phyloP scores from a whole-genome alignment of 2,797 vertebrate genomes.

The Cichlasoma orientale region DNA sequence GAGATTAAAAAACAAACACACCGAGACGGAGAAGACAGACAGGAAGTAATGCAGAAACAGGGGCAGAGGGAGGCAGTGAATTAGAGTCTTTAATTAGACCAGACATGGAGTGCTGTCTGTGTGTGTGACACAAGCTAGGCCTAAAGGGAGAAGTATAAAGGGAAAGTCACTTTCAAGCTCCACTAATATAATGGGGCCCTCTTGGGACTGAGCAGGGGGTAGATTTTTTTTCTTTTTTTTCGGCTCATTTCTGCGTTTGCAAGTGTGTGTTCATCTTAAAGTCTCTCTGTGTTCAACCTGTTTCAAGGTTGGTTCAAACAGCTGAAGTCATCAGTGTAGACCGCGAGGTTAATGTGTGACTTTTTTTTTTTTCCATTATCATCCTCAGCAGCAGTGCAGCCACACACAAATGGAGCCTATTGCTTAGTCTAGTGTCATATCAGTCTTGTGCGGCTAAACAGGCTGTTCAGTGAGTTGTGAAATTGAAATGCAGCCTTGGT shows the following conservation, averaged over 20 bases:
- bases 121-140: conserved; percentile 54
- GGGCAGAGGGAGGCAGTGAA: conserved; percentile 47
- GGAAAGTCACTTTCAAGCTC: conserved; percentile 80
- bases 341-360: conserved; percentile 37
- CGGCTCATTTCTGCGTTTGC: conserved; percentile 11
- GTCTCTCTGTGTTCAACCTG: conserved; percentile 25
- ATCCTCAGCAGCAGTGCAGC: conserved; percentile 16
- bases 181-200: conserved; percentile 65
- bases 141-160: conserved; percentile 54
- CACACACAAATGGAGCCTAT: conserved; percentile 38
- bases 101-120: conserved; percentile 51
- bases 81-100: conserved; percentile 71
- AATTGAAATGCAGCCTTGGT: conserved; percentile 84
- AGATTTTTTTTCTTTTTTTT: conserved; percentile 13
- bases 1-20: conserved; percentile 33
- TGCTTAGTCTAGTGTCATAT: conserved; percentile 72
- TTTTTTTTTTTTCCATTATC: conserved; percentile 28
- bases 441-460: conserved; percentile 76
- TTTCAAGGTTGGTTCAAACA: conserved; percentile 52
- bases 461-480: conserved; percentile 80
- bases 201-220: conserved; percentile 44
- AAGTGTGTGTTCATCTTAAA: conserved; percentile 25
- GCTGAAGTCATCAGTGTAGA: conserved; percentile 26
- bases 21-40: conserved; percentile 25
- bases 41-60: conserved; percentile 39